Evolutionary conservation across 2,888 invertebrate species (phyloP).

Genomic region (Melanargia galathea): DNA sequence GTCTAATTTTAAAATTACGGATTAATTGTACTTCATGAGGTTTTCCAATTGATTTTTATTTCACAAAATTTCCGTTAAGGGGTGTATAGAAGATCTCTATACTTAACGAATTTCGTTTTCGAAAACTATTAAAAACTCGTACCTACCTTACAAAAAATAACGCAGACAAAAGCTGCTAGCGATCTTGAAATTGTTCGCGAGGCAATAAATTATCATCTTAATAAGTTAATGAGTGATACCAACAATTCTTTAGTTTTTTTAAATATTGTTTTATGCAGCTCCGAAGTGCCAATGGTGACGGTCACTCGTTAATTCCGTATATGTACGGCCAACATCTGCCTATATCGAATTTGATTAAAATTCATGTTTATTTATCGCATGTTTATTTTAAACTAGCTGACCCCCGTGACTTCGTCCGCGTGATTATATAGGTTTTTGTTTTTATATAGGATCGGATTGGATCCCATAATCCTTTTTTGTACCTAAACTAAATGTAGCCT

Average conservation of each 20-base stretch:
- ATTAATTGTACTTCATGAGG: too few relatives aligned
- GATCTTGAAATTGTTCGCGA: constrained; percentile 70
- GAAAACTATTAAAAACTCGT: constrained; percentile 1
- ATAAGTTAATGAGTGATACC: constrained; percentile 79
- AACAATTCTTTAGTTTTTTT: constrained; percentile 75
- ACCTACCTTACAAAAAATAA: constrained; percentile 1
- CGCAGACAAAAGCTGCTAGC: constrained; percentile 35
- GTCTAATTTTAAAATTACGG: too few relatives aligned
- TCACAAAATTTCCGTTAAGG: too few relatives aligned
- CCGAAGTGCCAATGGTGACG: constrained; percentile 48
- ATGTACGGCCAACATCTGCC: constrained; percentile 73
- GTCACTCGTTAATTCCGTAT: constrained; percentile 73
- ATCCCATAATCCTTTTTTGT: too few relatives aligned
- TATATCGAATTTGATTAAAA: constrained; percentile 80
- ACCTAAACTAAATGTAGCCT: too few relatives aligned
- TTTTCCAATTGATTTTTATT: too few relatives aligned
- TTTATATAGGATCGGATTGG: too few relatives aligned
- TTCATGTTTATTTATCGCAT: constrained; percentile 76
- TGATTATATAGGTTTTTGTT: too few relatives aligned
- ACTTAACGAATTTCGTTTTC: neutral
- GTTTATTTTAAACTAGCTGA: constrained; percentile 44
- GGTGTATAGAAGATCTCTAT: neutral
- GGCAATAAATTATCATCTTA: constrained; percentile 79
- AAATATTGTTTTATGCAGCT: constrained; percentile 47
- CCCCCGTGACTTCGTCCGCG: too few relatives aligned